These are phyloP conservation scores for Gobio gobio DNA, from an alignment of 2,113 vertebrate species.

Conservation along the genomic window DNA sequence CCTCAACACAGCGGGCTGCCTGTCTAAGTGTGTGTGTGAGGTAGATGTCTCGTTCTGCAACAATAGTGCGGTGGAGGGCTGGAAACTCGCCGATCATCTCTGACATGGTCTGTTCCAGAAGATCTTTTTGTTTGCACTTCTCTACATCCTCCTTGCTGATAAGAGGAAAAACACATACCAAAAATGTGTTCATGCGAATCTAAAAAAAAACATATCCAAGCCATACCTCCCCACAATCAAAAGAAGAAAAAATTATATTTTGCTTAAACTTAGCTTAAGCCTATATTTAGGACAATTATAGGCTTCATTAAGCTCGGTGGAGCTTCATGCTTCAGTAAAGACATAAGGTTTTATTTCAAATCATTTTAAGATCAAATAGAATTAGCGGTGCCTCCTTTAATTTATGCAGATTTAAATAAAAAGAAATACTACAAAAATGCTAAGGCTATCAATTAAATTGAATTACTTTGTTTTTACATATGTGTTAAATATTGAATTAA, in stretches of 20 bases:
- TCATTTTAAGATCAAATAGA: neutral
- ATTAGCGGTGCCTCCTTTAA: neutral
- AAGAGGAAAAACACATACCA: conserved; percentile 37
- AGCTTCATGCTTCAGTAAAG: neutral
- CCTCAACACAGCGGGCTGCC: conserved; percentile 91
- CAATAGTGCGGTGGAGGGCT: conserved; percentile 95
- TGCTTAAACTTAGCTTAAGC: neutral
- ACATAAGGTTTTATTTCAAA: neutral
- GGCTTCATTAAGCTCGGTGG: neutral
- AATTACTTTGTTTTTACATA: neutral
- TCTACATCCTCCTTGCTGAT: conserved; percentile 97
- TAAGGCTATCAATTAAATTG: neutral
- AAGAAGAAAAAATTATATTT: neutral
- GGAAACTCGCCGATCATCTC: conserved; percentile 99
- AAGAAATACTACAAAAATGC: neutral
- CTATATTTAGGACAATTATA: neutral
- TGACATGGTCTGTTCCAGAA: conserved; percentile 98
- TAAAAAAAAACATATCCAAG: neutral
- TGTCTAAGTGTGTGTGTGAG: conserved; percentile 95
- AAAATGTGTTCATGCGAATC: neutral
- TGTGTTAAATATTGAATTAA: neutral
- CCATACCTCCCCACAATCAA: neutral
- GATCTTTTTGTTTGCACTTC: conserved; percentile 98
- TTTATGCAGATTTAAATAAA: neutral
- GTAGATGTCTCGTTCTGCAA: conserved; percentile 95